Evolutionary conservation across 1,140 invertebrate genomes (phyloP), one percentile per base, ranked within the genome.

Genomic region (Portunus trituberculatus): DNA sequence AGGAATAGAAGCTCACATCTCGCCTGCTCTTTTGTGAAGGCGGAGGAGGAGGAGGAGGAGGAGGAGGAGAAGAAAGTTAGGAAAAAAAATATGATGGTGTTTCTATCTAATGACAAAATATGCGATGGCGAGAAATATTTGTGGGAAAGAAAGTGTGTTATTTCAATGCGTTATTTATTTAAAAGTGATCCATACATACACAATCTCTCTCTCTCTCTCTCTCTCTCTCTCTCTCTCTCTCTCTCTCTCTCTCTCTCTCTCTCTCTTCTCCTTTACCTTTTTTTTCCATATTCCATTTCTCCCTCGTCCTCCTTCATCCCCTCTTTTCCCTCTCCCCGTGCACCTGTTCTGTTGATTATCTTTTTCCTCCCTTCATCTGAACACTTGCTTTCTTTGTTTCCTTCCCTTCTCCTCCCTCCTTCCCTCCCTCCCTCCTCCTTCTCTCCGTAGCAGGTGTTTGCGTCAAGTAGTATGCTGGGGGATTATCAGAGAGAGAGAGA

Each of bases 1-100:
- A 0, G 16, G 52, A 59, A 59, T 59, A 20, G 16, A 59, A 14
- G 52, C 16, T 59, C 12, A 20, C 52, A 59, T 12, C 67, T 90
- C 88, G n/a, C 88, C 88, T n/a, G 0, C 86, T 88, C 32, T 90
- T 52, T 90, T 90, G 8, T 45, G 88, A 20, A 28, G 28, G 32
- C 10, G 32, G 32, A 52, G 7, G 31, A 92, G 46, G 20, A 91
- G 48, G 0, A 32, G 10, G 31, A 39, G 16, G 59, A 91, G 59
- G 48, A 59, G 31, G 0, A 16, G 12, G 59, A 92, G 31, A 32
- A 4, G 52, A 67, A 39, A 31, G n/a, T 32, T 52, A 52, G 14
- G 6, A 52, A 14, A 52, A 14, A 52, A 52, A 14, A 52, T n/a
- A n/a, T n/a, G 8, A 59, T 59, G 6, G 39, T 6, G 52, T 59